These are phyloP conservation scores for Cephalopholis sonnerati DNA, from an alignment of 2,113 vertebrate species.

Conservation along the genomic window DNA sequence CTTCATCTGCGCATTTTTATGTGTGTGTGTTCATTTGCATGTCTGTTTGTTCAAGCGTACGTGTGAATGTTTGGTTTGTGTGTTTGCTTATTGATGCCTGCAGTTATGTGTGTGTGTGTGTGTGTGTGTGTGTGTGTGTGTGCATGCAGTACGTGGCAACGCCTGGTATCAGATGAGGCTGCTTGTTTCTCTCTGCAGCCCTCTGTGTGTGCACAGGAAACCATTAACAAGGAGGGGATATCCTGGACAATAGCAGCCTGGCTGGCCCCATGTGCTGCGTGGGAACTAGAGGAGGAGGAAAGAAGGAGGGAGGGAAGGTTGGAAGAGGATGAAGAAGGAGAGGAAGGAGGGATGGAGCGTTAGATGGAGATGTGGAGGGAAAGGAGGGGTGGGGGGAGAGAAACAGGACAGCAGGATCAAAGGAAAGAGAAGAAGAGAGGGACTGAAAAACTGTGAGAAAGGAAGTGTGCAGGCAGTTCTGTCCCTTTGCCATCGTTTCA, in stretches of 20 bases:
- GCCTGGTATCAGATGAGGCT: constrained; percentile 69
- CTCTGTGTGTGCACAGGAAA: constrained; percentile 86
- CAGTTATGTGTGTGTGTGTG: constrained; percentile 9
- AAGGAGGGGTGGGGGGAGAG: constrained; percentile 13
- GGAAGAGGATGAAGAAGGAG: constrained; percentile 59
- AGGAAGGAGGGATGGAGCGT: constrained; percentile 52
- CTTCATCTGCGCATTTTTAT: constrained; percentile 30
- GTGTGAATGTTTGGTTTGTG: background rate
- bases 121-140: constrained; percentile 27
- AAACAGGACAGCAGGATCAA: constrained; percentile 46
- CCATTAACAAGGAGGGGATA: constrained; percentile 88
- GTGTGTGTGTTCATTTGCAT: background rate
- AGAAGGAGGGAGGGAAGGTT: constrained; percentile 61
- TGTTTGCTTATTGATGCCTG: constrained; percentile 42
- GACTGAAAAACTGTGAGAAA: constrained; percentile 57
- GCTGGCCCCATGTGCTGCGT: constrained; percentile 74
- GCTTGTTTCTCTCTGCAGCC: constrained; percentile 73
- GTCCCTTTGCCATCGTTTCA: constrained; percentile 70
- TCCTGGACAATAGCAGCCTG: constrained; percentile 84
- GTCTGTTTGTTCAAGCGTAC: constrained; percentile 11
- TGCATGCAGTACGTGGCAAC: constrained; percentile 13
- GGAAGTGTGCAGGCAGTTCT: constrained; percentile 69
- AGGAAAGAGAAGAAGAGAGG: constrained; percentile 41
- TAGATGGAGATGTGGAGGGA: constrained; percentile 33
- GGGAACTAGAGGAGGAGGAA: constrained; percentile 73